Percentiles rank a stretch among this genome's conserved stretches.
phyloP scores from a whole-genome alignment of 2,888 invertebrate species.

The Scelioninae gen. 2 region DNA sequence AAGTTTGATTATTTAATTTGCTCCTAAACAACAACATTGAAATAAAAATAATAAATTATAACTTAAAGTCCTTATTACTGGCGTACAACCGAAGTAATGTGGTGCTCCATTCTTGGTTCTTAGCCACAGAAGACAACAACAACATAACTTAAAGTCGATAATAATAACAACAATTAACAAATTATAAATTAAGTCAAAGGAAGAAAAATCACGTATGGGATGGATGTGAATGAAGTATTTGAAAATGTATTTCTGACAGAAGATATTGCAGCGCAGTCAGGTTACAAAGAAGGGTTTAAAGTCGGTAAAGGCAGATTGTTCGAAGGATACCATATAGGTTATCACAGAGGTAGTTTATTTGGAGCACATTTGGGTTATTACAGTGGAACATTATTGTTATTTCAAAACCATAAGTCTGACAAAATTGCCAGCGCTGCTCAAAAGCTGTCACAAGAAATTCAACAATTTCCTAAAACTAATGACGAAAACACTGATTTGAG shows the following conservation, averaged over 20 bases:
- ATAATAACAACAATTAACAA: too few species aligned
- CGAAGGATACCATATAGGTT: conserved; percentile 85
- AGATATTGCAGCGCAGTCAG: conserved; percentile 79
- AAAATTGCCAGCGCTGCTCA: conserved; percentile 78
- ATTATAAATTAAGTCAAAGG: background rate
- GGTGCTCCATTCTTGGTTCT: too few species aligned
- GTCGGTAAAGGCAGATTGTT: conserved; percentile 78
- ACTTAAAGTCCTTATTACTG: too few species aligned
- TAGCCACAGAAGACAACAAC: too few species aligned
- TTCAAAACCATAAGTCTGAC: conserved; percentile 73
- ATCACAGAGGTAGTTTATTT: conserved; percentile 85
- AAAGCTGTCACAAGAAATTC: conserved; percentile 79
- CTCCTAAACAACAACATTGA: too few species aligned
- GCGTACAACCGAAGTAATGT: too few species aligned
- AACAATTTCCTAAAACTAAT: conserved; percentile 81
- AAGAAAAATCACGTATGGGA: conserved; percentile 46
- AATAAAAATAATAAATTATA: too few species aligned
- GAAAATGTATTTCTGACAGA: conserved; percentile 84
- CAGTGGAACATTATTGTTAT: conserved; percentile 78
- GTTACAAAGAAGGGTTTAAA: conserved; percentile 82
- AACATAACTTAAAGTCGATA: too few species aligned
- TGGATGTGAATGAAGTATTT: conserved; percentile 85
- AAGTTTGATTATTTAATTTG: too few species aligned
- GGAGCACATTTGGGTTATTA: conserved; percentile 88
- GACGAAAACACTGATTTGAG: conserved; percentile 82